phyloP scores from a whole-genome alignment of 1,140 invertebrate genomes.

The Marisa cornuarietis region DNA sequence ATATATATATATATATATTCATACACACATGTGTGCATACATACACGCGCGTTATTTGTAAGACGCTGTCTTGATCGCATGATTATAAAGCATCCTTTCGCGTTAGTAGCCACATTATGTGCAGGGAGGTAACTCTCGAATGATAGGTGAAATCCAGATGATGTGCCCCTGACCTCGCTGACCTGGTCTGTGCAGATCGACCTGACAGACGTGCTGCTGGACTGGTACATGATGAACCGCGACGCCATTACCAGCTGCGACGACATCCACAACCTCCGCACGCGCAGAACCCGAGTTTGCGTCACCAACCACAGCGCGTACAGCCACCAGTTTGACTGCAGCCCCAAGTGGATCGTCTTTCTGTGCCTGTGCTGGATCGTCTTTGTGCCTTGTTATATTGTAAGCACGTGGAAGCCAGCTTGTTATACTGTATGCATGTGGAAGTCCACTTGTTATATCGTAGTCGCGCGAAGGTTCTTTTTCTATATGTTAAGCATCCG shows the following conservation, averaged over 20 bases:
- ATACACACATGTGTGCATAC: background rate
- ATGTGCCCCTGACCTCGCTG: background rate
- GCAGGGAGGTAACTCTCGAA: background rate
- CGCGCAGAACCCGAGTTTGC: conserved; percentile 35
- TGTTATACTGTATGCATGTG: background rate
- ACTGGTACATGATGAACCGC: conserved; percentile 44
- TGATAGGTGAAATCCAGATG: background rate
- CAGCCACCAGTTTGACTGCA: conserved; percentile 47
- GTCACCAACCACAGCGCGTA: conserved; percentile 45
- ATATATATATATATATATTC: background rate
- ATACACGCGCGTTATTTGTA: too few species aligned
- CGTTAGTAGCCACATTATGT: background rate
- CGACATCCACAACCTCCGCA: conserved; percentile 48
- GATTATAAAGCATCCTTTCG: too few species aligned
- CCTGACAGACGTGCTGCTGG: conserved; percentile 37
- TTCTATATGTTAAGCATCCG: too few species aligned
- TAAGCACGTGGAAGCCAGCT: conserved; percentile 23
- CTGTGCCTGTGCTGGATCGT: conserved; percentile 45
- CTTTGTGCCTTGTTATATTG: conserved; percentile 45
- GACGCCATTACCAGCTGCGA: conserved; percentile 49
- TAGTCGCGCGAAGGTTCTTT: too few species aligned
- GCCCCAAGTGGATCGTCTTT: conserved; percentile 46
- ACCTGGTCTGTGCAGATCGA: conserved; percentile 34
- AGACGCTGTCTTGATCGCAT: too few species aligned
- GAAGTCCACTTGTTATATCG: too few species aligned